Percentiles rank a stretch among this genome's conserved stretches.
Evolutionary conservation across 2,797 vertebrate species (phyloP).

Genomic region (Notoglanidium macrostoma): DNA sequence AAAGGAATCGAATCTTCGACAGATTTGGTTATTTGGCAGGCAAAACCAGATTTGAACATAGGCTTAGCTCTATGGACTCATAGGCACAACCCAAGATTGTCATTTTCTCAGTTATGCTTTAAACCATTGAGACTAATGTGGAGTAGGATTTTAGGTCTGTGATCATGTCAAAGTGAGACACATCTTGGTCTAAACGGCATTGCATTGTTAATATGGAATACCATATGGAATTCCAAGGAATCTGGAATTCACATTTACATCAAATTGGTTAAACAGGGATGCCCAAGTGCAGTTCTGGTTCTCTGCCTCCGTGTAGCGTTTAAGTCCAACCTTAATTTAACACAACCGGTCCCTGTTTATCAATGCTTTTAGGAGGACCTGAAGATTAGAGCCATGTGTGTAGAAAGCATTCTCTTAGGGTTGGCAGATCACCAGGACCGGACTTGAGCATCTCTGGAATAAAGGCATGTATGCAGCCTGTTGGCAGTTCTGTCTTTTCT

Average conservation of each 20-base stretch:
- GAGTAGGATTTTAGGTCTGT: conserved; percentile 23
- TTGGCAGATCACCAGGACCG: background rate
- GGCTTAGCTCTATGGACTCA: conserved; percentile 22
- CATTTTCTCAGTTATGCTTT: conserved; percentile 36
- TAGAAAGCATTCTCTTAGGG: background rate
- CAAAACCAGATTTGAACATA: conserved; percentile 29
- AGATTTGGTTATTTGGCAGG: conserved; percentile 38
- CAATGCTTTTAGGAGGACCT: background rate
- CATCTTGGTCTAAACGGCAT: too few species aligned
- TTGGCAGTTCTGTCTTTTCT: background rate
- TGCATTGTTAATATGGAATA: background rate
- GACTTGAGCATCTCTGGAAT: background rate
- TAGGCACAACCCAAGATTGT: conserved; percentile 23
- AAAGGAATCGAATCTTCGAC: conserved; percentile 29
- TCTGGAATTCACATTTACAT: background rate
- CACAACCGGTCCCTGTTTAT: background rate
- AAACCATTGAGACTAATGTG: conserved; percentile 27
- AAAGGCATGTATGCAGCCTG: background rate
- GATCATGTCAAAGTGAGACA: conserved; percentile 2
- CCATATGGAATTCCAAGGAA: background rate
- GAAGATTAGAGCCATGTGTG: background rate
- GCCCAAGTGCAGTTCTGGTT: background rate
- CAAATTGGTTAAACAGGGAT: background rate
- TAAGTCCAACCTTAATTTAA: background rate
- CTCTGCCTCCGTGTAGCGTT: too few species aligned